Conservation (phyloP, 1,140 invertebrate genomes). For the Drosophila suzukii region DNA sequence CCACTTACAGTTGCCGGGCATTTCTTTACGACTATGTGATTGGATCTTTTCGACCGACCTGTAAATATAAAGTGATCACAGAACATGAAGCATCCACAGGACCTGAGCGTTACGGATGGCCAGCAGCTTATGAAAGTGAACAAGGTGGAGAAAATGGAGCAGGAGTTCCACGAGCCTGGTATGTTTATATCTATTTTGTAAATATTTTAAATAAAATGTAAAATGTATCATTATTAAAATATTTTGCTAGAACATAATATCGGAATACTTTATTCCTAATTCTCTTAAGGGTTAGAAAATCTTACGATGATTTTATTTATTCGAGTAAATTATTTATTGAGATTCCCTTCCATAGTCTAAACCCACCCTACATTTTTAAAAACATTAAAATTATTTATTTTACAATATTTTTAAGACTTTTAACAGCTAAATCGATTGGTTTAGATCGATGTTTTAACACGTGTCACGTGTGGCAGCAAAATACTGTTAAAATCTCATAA, state of each 20-base stretch:
- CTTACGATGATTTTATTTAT: too few relatives aligned
- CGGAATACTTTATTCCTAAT: too few relatives aligned
- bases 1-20: constrained; percentile 50
- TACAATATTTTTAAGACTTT: neutral
- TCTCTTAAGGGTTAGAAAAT: too few relatives aligned
- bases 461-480: constrained; percentile 61
- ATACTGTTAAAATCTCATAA: constrained; percentile 16
- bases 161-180: constrained; percentile 64
- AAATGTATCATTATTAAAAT: neutral
- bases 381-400: neutral
- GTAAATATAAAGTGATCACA: constrained; percentile 6
- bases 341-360: too few relatives aligned
- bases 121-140: constrained; percentile 72
- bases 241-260: neutral
- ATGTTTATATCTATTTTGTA: constrained; percentile 8
- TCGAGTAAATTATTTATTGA: too few relatives aligned
- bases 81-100: constrained; percentile 74
- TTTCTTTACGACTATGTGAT: constrained; percentile 43
- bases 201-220: too few relatives aligned
- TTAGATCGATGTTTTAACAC: constrained; percentile 25
- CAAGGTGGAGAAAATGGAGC: constrained; percentile 73
- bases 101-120: constrained; percentile 51
- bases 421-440: constrained; percentile 3
- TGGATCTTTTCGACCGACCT: constrained; percentile 23
- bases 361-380: too few relatives aligned